Evolutionary conservation across 2,113 vertebrate genomes (phyloP).

Genomic region (Lipophrys pholis): DNA sequence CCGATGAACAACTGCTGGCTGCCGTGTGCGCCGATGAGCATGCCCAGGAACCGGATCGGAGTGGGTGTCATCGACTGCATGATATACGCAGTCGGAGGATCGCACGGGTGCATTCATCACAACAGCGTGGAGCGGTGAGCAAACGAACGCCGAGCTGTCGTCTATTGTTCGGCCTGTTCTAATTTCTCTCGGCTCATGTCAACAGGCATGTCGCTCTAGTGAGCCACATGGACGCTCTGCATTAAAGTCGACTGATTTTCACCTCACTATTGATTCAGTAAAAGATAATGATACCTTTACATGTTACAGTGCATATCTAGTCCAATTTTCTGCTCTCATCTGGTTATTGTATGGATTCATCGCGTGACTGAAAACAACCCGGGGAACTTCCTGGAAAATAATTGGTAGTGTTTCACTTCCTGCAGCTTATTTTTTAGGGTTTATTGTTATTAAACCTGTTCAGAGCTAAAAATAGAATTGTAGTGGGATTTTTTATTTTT

Average conservation of each 20-base stretch:
- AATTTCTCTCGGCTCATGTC: too few relatives aligned
- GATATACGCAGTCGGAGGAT: constrained; percentile 94
- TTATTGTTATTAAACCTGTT: background rate
- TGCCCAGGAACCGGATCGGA: constrained; percentile 92
- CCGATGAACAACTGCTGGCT: constrained; percentile 96
- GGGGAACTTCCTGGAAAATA: constrained; percentile 41
- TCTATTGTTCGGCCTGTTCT: background rate
- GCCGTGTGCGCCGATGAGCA: constrained; percentile 91
- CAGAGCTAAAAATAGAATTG: background rate
- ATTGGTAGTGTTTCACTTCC: constrained; percentile 21
- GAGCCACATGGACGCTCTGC: background rate
- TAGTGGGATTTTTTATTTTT: background rate
- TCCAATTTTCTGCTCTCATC: background rate
- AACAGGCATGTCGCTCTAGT: background rate
- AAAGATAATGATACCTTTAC: background rate
- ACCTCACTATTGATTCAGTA: background rate
- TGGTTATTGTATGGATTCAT: background rate
- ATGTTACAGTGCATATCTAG: background rate
- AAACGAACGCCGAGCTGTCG: too few relatives aligned
- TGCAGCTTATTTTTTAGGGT: constrained; percentile 16
- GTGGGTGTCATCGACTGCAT: constrained; percentile 93
- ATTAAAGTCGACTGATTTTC: background rate
- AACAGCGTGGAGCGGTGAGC: constrained; percentile 91
- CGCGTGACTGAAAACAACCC: constrained; percentile 10
- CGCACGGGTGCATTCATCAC: constrained; percentile 93